These are phyloP conservation scores for Poeciliopsis occidentalis DNA, from an alignment of 2,113 vertebrate species.

Conservation along the genomic window DNA sequence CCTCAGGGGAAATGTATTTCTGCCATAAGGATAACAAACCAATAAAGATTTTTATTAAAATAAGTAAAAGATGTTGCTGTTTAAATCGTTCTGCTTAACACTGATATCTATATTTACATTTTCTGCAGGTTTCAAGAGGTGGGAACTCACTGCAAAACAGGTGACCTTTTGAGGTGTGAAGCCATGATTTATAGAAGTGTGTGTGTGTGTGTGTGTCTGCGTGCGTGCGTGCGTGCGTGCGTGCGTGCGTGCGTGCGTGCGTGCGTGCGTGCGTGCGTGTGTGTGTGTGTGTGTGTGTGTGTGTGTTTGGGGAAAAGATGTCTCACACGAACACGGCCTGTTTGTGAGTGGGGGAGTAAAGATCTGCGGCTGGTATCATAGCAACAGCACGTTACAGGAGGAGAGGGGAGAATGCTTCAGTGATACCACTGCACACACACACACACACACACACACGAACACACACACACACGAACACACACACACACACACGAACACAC, in stretches of 20 bases:
- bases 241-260: slow-evolving; percentile 7
- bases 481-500: neutral
- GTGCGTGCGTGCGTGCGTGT: neutral
- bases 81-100: slow-evolving; percentile 13
- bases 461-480: no score
- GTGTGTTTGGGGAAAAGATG: slow-evolving; percentile 3
- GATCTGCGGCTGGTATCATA: slow-evolving; percentile 69
- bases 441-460: neutral
- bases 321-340: slow-evolving; percentile 9
- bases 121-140: slow-evolving; percentile 22
- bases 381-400: slow-evolving; percentile 70
- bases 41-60: slow-evolving; percentile 5
- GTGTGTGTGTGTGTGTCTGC: neutral
- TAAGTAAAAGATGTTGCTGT: slow-evolving; percentile 12
- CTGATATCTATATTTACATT: neutral
- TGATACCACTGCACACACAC: slow-evolving; percentile 23
- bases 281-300: slow-evolving; percentile 17
- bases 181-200: slow-evolving; percentile 26
- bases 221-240: neutral
- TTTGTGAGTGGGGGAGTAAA: slow-evolving; percentile 57
- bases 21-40: neutral
- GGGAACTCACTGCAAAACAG: slow-evolving; percentile 21
- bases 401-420: slow-evolving; percentile 51
- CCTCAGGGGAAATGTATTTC: neutral
- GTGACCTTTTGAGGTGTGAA: slow-evolving; percentile 49